Evolutionary conservation across 2,888 invertebrate genomes (phyloP), one percentile per base, ranked within the genome.

Genomic region (Homarus gammarus): DNA sequence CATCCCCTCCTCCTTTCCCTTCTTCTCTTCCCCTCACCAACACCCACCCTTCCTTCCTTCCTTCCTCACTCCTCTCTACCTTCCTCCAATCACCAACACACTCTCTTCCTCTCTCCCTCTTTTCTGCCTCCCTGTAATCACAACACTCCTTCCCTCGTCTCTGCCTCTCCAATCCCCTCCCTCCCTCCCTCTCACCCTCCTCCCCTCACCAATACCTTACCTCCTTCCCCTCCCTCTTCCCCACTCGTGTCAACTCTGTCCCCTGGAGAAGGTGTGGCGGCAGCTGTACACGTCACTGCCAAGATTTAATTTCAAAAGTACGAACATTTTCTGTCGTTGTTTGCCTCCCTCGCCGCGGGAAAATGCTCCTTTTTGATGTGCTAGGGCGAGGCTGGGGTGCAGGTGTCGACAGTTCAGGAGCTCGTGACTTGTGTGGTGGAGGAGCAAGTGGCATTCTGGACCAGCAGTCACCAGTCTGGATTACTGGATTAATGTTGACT

Each of bases 131-230:
- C 15, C n/a, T 68, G 10, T 31, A 8, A 31, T 0, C 33, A 27
- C n/a, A 5, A 44, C 51, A n/a, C n/a, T 22, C 10, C 38, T 38
- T 10, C 33, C 22, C 40, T 22, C 40, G 40, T 77, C 3, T 8
- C 79, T 79, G 1, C 38, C 79, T 81, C 64, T 61, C 64, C 18
- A 33, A n/a, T 27, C 61, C 38, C 61, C 64, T 64, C 64, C 38
- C n/a, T 81, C 64, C 61, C 64, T 81, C 64, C 61, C 64, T 64
- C 38, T 38, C 27, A 22, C 64, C 38, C 64, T n/a, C 61, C 36
- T 15, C 5, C n/a, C n/a, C 73, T 15, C 40, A 22, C 33, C 3
- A 22, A 1, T 15, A 8, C 72, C 22, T 10, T 33, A 6, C 36
- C n/a, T n/a, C n/a, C n/a, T 38, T 15, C 5, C n/a, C n/a, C 49